A percentile compares a stretch with the other conserved stretches of the same genome.
Conservation (phyloP, 1,140 invertebrate genomes). For the Branchinecta lynchi region DNA sequence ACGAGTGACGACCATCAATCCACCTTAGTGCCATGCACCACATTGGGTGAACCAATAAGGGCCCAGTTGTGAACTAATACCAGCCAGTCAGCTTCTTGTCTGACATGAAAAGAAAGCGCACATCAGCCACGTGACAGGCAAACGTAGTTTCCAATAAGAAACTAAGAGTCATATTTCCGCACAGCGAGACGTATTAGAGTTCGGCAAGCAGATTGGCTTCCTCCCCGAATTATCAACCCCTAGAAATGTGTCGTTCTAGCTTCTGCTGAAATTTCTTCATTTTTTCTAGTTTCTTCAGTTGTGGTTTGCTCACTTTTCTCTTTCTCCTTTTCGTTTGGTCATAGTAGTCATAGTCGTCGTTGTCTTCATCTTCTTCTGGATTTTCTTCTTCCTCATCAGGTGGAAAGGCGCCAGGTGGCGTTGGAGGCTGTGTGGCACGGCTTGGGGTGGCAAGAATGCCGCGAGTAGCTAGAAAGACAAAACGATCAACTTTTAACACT, state of each 20-base stretch:
- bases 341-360: neutral
- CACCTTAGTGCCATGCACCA: too few relatives aligned
- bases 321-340: neutral
- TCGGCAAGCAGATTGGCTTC: too few relatives aligned
- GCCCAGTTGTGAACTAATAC: too few relatives aligned
- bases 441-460: neutral
- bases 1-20: too few relatives aligned
- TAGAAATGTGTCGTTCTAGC: neutral
- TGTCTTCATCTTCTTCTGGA: neutral
- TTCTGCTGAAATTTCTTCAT: neutral
- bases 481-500: neutral
- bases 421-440: neutral
- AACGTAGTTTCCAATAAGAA: too few relatives aligned
- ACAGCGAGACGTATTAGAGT: too few relatives aligned
- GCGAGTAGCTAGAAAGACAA: neutral
- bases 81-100: too few relatives aligned
- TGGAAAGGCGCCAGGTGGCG: neutral
- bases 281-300: neutral
- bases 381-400: neutral
- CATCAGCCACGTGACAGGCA: too few relatives aligned
- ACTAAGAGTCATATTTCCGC: too few relatives aligned
- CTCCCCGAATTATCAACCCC: neutral
- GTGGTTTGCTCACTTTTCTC: neutral
- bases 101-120: too few relatives aligned
- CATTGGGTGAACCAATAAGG: too few relatives aligned